Evolutionary conservation across 2,113 vertebrate genomes (phyloP), one percentile per base, ranked within the genome.

Genomic region (Cardinalis cardinalis): DNA sequence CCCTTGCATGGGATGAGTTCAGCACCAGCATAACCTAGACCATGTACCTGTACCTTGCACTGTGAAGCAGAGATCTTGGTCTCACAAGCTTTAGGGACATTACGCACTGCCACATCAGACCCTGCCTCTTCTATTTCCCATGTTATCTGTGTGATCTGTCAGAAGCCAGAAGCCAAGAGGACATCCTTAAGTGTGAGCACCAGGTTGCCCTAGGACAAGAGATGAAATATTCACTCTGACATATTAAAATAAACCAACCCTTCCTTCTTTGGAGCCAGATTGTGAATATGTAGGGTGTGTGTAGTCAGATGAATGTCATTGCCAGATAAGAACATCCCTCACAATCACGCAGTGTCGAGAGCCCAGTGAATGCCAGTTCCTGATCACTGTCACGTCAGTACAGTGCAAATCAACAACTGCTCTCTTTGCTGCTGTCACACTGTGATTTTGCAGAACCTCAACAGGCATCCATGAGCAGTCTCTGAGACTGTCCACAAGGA

Each of bases 241-340:
- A 85, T 94, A 76, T 49, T 76, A 93, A 94, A 95, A 95, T 84
- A 96, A 96, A 94, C 78, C 78, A 89, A 92, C 25, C 14, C 40
- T 78, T 89, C 85, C 68, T 85, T 84, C 85, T 83, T 59, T 61
- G 32, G 60, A 91, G 78, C 43, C 51, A 93, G 91, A 71, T 87
- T 85, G 75, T 74, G 87, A 89, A 85, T 40, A 55, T 32, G 68
- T 21, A 76, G 84, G 93, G 84, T 85, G 82, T 94, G 84, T 77
- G 68, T 79, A 94, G 80, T 87, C 84, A 88, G 85, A 93, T 83
- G 79, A 85, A 66, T 94, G 84, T 63, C 85, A 52, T 0, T 94
- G 89, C n/a, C 91, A 94, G 84, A 70, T 73, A 87, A 87, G 53
- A 85, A 90, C 79, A 89, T 77, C 78, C 76, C 70, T 1, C 53